Conservation (phyloP, 2,888 invertebrate genomes). For the Trachelus tabidus region DNA sequence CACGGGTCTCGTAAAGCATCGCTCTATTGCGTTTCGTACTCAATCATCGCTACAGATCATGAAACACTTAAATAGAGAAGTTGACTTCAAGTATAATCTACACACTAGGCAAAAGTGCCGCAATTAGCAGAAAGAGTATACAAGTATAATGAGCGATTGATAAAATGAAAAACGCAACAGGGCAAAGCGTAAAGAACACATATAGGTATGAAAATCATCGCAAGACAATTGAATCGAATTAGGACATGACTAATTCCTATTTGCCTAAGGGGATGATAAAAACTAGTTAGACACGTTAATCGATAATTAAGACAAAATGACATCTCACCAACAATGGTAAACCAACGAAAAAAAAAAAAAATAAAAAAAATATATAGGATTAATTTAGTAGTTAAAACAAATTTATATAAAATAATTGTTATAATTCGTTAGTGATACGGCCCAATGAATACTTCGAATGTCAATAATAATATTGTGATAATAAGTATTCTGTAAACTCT, state of each 20-base stretch:
- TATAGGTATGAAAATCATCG: conserved; percentile 56
- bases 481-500: neutral
- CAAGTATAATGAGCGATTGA: neutral
- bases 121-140: neutral
- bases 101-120: neutral
- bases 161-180: neutral
- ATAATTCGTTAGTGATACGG: conserved; percentile 31
- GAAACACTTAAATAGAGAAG: neutral
- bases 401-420: conserved; percentile 42
- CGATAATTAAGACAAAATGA: conserved; percentile 56
- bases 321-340: conserved; percentile 56
- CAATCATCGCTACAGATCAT: neutral
- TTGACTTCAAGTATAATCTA: neutral
- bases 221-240: conserved; percentile 54
- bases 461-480: neutral
- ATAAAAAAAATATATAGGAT: conserved; percentile 36
- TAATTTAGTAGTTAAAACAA: conserved; percentile 47
- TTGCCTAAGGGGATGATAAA: conserved; percentile 53
- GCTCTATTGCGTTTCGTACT: conserved; percentile 1
- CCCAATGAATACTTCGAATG: conserved; percentile 14
- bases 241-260: conserved; percentile 54
- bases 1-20: conserved; percentile 1
- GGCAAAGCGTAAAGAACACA: conserved; percentile 24
- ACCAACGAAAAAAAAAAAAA: conserved; percentile 24
- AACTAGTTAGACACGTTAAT: conserved; percentile 55